A percentile compares a stretch with the other conserved stretches of the same genome.
These are phyloP conservation scores for Stenopsyche tienmushanensis DNA, from an alignment of 1,140 invertebrate genomes.

Conservation along the genomic window DNA sequence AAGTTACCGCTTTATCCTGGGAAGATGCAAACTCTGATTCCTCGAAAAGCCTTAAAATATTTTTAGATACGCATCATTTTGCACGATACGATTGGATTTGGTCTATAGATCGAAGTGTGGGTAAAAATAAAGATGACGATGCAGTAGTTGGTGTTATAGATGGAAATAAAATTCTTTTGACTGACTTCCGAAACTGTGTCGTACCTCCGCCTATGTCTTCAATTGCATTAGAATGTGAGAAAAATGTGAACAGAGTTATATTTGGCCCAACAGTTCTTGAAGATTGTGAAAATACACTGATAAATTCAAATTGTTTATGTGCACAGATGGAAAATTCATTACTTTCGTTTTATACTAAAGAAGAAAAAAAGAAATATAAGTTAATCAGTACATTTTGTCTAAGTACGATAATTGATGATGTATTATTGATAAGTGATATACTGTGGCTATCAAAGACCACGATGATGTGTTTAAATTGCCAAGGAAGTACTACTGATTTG, in stretches of 20 bases:
- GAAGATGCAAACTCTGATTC: slow-evolving; percentile 57
- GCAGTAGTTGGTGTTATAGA: slow-evolving; percentile 75
- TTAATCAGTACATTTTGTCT: too few species aligned
- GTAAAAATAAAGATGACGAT: slow-evolving; percentile 55
- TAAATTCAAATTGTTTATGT: slow-evolving; percentile 53
- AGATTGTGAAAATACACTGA: slow-evolving; percentile 32
- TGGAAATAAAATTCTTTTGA: slow-evolving; percentile 71
- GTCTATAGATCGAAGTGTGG: slow-evolving; percentile 58
- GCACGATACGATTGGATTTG: slow-evolving; percentile 65
- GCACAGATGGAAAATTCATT: slow-evolving; percentile 43
- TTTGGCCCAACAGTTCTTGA: slow-evolving; percentile 54
- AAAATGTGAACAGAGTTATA: slow-evolving; percentile 60
- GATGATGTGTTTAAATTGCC: slow-evolving; percentile 18
- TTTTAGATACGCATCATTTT: slow-evolving; percentile 58
- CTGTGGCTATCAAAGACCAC: slow-evolving; percentile 29
- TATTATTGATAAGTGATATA: slow-evolving; percentile 27
- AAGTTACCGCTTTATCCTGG: slow-evolving; percentile 63
- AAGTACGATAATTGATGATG: too few species aligned
- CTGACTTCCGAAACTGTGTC: slow-evolving; percentile 69
- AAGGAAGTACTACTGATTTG: slow-evolving; percentile 9
- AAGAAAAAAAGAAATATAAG: slow-evolving; percentile 5
- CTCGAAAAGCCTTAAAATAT: slow-evolving; percentile 62
- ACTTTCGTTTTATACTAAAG: slow-evolving; percentile 21
- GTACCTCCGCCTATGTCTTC: slow-evolving; percentile 84
- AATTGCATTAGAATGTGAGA: slow-evolving; percentile 58